phyloP scores from a whole-genome alignment of 2,113 vertebrate genomes.

The Phoxinus phoxinus region DNA sequence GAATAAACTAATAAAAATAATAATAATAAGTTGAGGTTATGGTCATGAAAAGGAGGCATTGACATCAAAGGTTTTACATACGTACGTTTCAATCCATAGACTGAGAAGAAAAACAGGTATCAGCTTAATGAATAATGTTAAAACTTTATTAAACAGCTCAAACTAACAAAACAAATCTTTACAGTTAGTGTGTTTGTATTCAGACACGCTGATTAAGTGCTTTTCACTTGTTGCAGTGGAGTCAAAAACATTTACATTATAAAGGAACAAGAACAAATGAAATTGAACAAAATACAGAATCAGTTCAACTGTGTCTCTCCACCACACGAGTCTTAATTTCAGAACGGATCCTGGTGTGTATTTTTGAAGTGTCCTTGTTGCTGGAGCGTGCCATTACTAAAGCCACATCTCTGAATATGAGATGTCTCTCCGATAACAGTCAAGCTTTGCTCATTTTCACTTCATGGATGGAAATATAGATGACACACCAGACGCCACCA shows the following conservation, averaged over 20 bases:
- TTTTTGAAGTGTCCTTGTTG: conserved; percentile 22
- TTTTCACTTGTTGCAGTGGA: conserved; percentile 77
- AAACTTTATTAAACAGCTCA: conserved; percentile 70
- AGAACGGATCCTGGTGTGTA: conserved; percentile 56
- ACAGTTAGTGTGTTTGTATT: conserved; percentile 74
- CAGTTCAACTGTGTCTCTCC: conserved; percentile 59
- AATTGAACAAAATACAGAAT: conserved; percentile 56
- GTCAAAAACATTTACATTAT: conserved; percentile 72
- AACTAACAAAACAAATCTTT: conserved; percentile 65
- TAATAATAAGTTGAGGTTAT: neutral
- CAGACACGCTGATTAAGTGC: conserved; percentile 78
- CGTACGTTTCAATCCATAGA: neutral
- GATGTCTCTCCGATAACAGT: neutral
- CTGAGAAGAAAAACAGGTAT: neutral
- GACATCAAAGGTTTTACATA: neutral
- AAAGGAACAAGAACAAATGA: conserved; percentile 63
- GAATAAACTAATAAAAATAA: no score
- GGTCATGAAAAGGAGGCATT: neutral
- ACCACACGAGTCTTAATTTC: conserved; percentile 63
- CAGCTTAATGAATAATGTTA: conserved; percentile 61
- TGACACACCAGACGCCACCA: conserved; percentile 77
- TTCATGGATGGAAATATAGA: conserved; percentile 62
- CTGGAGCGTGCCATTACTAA: neutral
- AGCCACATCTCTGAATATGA: neutral
- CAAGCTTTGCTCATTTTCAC: neutral